Percentiles rank a stretch among this genome's conserved stretches.
These are phyloP conservation scores for Otolemur garnettii DNA, from an alignment of 2,113 vertebrate species.

Conservation along the genomic window DNA sequence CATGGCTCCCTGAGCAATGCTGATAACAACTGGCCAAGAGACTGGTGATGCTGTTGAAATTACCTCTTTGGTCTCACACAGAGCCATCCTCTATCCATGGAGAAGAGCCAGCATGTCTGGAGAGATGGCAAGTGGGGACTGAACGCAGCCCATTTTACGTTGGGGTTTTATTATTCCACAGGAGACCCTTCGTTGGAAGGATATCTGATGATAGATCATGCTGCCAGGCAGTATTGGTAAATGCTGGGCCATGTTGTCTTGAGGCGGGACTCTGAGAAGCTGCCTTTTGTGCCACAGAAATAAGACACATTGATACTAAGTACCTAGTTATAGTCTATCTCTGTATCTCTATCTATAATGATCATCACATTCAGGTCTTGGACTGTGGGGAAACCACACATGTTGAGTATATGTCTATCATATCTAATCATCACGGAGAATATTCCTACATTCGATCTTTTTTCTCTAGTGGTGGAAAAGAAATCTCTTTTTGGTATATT, in stretches of 20 bases:
- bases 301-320: not conserved
- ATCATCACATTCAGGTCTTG: not conserved
- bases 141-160: slow-evolving; percentile 25
- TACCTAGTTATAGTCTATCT: not conserved
- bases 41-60: slow-evolving; percentile 60
- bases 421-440: not conserved
- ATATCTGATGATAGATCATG: not conserved
- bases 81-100: slow-evolving; percentile 37
- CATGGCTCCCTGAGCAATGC: slow-evolving; percentile 68
- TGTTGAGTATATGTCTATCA: not conserved
- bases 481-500: not conserved
- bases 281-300: not conserved
- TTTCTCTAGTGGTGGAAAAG: not conserved
- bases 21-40: slow-evolving; percentile 67
- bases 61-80: slow-evolving; percentile 64
- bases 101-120: slow-evolving; percentile 60
- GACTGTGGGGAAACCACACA: not conserved
- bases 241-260: not conserved
- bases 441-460: not conserved
- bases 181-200: slow-evolving; percentile 12
- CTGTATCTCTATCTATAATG: not conserved
- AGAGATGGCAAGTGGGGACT: slow-evolving; percentile 50
- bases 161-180: not conserved
- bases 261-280: not conserved
- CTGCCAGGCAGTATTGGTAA: slow-evolving; percentile 31